phyloP scores from a whole-genome alignment of 1,140 invertebrate genomes.

The Trachymyrmex cornetzi region DNA sequence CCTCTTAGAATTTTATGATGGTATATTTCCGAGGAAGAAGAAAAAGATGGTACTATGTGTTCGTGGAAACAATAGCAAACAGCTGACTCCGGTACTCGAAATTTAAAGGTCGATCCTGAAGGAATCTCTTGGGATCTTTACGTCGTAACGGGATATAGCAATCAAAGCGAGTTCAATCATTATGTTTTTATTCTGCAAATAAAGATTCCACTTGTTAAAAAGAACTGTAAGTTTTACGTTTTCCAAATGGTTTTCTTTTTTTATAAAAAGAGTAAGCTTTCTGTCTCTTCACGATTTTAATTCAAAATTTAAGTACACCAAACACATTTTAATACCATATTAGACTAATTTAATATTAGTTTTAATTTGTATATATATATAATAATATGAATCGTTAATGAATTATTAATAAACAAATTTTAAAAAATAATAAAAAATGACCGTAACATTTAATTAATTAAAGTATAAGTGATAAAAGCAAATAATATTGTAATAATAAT shows the following conservation, averaged over 20 bases:
- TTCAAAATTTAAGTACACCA: background rate
- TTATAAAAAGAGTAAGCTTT: background rate
- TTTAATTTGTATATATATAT: background rate
- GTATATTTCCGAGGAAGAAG: conserved; percentile 15
- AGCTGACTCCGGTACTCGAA: conserved; percentile 7
- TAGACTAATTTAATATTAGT: background rate
- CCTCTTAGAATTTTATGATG: conserved; percentile 28
- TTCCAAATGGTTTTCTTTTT: background rate
- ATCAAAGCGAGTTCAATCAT: conserved; percentile 22
- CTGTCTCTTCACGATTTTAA: background rate
- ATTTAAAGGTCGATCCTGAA: conserved; percentile 32
- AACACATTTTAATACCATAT: too few relatives aligned
- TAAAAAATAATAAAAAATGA: background rate
- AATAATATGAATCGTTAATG: background rate
- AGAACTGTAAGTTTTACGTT: background rate
- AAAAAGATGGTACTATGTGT: background rate
- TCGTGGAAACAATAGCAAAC: conserved; percentile 22
- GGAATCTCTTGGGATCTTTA: background rate
- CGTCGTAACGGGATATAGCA: conserved; percentile 9
- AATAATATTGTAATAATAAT: too few relatives aligned
- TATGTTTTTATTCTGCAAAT: conserved; percentile 4
- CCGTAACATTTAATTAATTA: too few relatives aligned
- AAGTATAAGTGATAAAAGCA: too few relatives aligned
- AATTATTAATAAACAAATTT: background rate
- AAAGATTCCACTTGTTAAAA: background rate